Evolutionary conservation across 2,797 vertebrate species (phyloP), one percentile per base, ranked within the genome.

Genomic region (Bradypodion pumilum): DNA sequence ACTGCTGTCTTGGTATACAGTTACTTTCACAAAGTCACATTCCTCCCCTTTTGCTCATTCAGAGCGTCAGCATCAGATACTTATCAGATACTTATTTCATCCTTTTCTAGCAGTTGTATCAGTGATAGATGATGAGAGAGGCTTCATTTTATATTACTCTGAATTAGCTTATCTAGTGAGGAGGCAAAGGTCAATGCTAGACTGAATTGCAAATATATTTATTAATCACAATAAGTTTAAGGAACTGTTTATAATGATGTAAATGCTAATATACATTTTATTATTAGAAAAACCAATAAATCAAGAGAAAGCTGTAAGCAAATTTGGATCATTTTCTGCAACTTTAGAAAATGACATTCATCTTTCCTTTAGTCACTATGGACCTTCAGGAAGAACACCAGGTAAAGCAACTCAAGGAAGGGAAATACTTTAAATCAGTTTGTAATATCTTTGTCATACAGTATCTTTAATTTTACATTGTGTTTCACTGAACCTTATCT

Each of bases 281-380:
- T 85, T 82, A 91, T 87, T 84, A 96, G 94, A 87, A 92, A 79
- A 83, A 60, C 1, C 83, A 73, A 40, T 85, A 90, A 88, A 87
- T 93, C 72, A 84, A 49, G 94, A 90, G 63, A 87, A 89, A 91
- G 32, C 68, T 66, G 87, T 95, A 94, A 95, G 94, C 91, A 97
- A 93, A 88, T 97, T 95, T 94, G 97, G 96, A 74, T 98, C 96
- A 52, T 96, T 99, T 93, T 96, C 97, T 74, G 98, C 97, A 80
- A 93, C 96, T 63, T 95, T 99, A 75, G 92, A 96, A 88, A 98
- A 94, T 90, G 97, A 97, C 92, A 96, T 99, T 87, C 97, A 94
- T 83, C 95, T 99, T 72, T 97, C 98, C 1, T 95, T 97, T 91
- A 98, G 97, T 90, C 97, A 93, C 91, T 97, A 96, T 0, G 97